A percentile compares a stretch with the other conserved stretches of the same genome.
phyloP scores from a whole-genome alignment of 2,113 vertebrate genomes.

The Pandion haliaetus region DNA sequence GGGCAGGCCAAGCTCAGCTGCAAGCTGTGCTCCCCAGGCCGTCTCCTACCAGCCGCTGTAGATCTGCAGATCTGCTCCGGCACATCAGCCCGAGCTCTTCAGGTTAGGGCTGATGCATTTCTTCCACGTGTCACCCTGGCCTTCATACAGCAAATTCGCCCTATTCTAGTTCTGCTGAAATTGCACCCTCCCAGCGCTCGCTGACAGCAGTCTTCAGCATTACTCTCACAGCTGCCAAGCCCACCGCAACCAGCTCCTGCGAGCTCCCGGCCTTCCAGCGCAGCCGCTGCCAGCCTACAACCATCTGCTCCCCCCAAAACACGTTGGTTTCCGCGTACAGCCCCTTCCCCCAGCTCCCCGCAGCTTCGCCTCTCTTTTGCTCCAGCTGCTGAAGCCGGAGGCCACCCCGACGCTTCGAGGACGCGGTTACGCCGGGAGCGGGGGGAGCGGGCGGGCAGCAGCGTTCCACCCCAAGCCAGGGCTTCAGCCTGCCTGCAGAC shows the following conservation, averaged over 20 bases:
- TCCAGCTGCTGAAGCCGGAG: not conserved
- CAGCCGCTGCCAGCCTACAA: not conserved
- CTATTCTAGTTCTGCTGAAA: not conserved
- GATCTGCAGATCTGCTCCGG: not conserved
- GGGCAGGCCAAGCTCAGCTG: not conserved
- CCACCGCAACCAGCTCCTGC: fast-evolving
- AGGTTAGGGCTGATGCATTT: not conserved
- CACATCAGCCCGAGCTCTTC: not conserved
- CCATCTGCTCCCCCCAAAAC: not conserved
- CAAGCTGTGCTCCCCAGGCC: not conserved
- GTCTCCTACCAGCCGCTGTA: not conserved
- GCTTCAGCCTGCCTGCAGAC: not conserved
- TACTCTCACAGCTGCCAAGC: fast-evolving
- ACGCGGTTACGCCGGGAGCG: not conserved
- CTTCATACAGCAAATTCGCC: not conserved
- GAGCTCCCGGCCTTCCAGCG: not conserved
- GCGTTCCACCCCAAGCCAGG: not conserved
- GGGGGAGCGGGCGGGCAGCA: not conserved
- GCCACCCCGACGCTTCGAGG: fast-evolving
- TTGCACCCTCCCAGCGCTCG: not conserved
- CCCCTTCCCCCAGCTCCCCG: not conserved
- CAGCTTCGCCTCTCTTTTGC: not conserved
- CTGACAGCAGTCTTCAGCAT: not conserved
- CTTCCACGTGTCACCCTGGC: not conserved
- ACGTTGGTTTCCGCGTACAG: fast-evolving